Evolutionary conservation across 2,113 vertebrate genomes (phyloP).

Genomic region (Spheniscus mendiculus): DNA sequence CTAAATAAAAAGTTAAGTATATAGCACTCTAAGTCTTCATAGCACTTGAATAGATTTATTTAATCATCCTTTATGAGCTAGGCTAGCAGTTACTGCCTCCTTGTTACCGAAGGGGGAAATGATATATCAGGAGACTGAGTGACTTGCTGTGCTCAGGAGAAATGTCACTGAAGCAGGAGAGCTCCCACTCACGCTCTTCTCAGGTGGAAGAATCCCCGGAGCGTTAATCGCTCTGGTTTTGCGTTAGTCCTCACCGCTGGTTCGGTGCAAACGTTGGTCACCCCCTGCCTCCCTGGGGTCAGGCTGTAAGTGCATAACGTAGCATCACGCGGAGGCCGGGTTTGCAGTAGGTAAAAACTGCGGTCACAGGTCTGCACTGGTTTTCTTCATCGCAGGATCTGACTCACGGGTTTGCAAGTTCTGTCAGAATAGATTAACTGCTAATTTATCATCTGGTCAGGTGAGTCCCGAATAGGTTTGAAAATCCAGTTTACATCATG

Average conservation of each 20-base stretch:
- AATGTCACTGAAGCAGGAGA: background rate
- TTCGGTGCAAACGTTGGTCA: accelerated
- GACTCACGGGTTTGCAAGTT: background rate
- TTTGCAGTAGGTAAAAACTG: accelerated
- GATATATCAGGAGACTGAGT: background rate
- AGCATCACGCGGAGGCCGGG: accelerated
- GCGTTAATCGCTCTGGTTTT: accelerated
- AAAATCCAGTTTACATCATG: background rate
- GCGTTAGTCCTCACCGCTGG: accelerated
- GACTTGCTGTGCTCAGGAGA: background rate
- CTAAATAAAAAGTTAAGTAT: slow-evolving; percentile 50
- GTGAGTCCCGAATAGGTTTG: background rate
- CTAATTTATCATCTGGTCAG: background rate
- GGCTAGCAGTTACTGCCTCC: background rate
- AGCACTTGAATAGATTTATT: slow-evolving; percentile 33
- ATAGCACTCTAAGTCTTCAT: background rate
- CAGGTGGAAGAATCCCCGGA: accelerated
- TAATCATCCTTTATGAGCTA: slow-evolving; percentile 28
- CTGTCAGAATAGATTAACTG: background rate
- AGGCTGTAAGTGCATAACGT: accelerated
- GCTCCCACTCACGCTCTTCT: background rate
- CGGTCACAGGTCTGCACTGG: accelerated
- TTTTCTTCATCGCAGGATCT: background rate
- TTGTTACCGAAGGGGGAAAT: background rate
- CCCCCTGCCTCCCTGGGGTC: too few species aligned